Percentiles rank a stretch among this genome's conserved stretches.
Conservation (phyloP, 2,888 invertebrate genomes). For the Malthinus seriepunctatus region DNA sequence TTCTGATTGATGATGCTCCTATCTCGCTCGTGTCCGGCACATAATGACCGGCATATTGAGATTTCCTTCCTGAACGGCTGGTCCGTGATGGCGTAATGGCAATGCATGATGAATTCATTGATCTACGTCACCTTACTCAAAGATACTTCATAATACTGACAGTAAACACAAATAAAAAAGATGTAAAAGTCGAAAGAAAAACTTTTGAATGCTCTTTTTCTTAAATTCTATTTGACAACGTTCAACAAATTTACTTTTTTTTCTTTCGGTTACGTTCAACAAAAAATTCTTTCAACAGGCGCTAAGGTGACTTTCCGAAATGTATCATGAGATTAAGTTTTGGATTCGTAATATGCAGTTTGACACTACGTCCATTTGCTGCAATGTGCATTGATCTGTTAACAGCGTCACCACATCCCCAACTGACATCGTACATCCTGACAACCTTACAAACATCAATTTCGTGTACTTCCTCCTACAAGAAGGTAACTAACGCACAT, state of each 20-base stretch:
- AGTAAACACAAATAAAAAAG: slow-evolving; percentile 25
- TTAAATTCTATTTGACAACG: background rate
- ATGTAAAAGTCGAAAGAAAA: slow-evolving; percentile 15
- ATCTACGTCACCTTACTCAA: slow-evolving; percentile 30
- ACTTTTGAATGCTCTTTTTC: background rate
- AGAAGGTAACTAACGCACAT: too few species aligned
- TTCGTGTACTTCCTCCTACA: background rate
- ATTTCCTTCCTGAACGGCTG: slow-evolving; percentile 52
- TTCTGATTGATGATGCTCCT: slow-evolving; percentile 54
- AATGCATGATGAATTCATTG: slow-evolving; percentile 28
- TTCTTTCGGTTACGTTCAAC: background rate
- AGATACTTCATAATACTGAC: slow-evolving; percentile 28
- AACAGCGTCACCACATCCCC: slow-evolving; percentile 43
- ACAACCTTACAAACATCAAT: slow-evolving; percentile 9
- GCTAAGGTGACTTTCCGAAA: background rate
- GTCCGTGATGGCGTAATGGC: slow-evolving; percentile 46
- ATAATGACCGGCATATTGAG: slow-evolving; percentile 54
- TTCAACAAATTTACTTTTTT: background rate
- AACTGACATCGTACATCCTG: slow-evolving; percentile 41
- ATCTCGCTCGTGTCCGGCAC: slow-evolving; percentile 50
- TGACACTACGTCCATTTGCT: slow-evolving; percentile 48
- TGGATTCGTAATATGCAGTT: slow-evolving; percentile 44
- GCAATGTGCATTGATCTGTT: slow-evolving; percentile 43
- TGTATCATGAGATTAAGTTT: slow-evolving; percentile 18
- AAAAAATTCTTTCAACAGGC: background rate